Evolutionary conservation across 2,888 invertebrate species (phyloP), one percentile per base, ranked within the genome.

Genomic region (Xanthorhoe designata): DNA sequence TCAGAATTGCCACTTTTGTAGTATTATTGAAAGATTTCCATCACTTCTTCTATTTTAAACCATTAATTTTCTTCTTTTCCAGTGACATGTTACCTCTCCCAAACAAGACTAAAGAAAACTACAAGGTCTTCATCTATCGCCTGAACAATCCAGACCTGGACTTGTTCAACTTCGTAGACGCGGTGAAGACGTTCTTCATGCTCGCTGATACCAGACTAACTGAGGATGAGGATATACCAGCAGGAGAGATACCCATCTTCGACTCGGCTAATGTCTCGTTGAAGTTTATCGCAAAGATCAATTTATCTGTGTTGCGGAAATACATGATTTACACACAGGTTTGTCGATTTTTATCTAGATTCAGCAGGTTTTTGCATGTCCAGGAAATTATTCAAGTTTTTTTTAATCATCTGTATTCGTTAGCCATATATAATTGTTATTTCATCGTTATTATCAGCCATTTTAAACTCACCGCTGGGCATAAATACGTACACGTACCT

Each of bases 271-370:
- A 96, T 55, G 95, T 95, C 47, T 91, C 94, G 0, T 81, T 96
- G 64, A 94, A 95, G 67, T 96, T 96, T 76, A 86, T 96, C 32
- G 92, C 95, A 8, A 95, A 95, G 86, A 87, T 96, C 2, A 95
- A 95, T 49, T 84, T 96, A 52, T 94, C 95, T 0, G 94, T 95
- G 45, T 80, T 96, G 19, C 94, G 95, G 57, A 95, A 96, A 79
- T 96, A 96, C 79, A 96, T 96, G 96, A 90, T 95, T 77, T 96
- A 96, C 76, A 95, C 96, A 54, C 96, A 96, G 91, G 95, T 95
- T 74, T 63, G 81, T 79, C 9, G n/a, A 51, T 42, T 42, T 13
- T 42, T 13, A 32, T 32, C 32, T 32, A 6, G 8, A 32, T 32
- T 7, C 7, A 32, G 8, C 32, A 6, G 8, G 32, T 5, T 1